Conservation (phyloP, 2,797 vertebrate species). For the Rachycentron canadum region DNA sequence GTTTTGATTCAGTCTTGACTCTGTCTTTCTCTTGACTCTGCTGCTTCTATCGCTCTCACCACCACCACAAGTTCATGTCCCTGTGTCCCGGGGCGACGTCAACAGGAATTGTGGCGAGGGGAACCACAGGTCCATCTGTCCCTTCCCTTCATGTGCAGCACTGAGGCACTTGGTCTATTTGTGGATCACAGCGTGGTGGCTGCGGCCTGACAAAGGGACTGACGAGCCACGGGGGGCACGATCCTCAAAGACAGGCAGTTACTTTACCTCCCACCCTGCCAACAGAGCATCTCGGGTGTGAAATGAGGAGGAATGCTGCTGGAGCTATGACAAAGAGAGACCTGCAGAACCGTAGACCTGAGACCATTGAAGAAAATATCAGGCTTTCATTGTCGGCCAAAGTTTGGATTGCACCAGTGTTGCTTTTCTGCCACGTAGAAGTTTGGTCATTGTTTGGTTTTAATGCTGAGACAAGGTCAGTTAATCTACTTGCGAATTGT, state of each 20-base stretch:
- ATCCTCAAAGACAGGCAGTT: constrained; percentile 10
- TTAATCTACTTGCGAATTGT: not conserved
- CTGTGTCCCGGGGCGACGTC: constrained; percentile 7
- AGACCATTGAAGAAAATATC: not conserved
- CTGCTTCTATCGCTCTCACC: not conserved
- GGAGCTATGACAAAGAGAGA: constrained; percentile 7
- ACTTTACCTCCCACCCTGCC: constrained; percentile 26
- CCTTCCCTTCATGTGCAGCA: constrained; percentile 25
- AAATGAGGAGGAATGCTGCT: not conserved
- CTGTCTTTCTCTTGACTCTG: not conserved
- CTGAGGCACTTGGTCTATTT: constrained; percentile 56
- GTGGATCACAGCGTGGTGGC: constrained; percentile 44
- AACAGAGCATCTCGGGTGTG: not conserved
- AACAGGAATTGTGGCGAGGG: constrained; percentile 3
- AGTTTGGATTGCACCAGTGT: not conserved
- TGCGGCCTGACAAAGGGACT: constrained; percentile 34
- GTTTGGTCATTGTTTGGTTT: not conserved
- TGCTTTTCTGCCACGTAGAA: not conserved
- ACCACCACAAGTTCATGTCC: constrained; percentile 20
- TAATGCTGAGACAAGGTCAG: not conserved
- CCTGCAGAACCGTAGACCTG: not conserved
- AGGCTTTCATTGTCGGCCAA: not conserved
- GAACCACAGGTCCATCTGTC: constrained; percentile 57
- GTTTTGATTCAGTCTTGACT: not conserved
- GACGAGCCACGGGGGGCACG: not conserved